Evolutionary conservation across 2,797 vertebrate genomes (phyloP), one percentile per base, ranked within the genome.

Genomic region (Yasuhikotakia modesta): DNA sequence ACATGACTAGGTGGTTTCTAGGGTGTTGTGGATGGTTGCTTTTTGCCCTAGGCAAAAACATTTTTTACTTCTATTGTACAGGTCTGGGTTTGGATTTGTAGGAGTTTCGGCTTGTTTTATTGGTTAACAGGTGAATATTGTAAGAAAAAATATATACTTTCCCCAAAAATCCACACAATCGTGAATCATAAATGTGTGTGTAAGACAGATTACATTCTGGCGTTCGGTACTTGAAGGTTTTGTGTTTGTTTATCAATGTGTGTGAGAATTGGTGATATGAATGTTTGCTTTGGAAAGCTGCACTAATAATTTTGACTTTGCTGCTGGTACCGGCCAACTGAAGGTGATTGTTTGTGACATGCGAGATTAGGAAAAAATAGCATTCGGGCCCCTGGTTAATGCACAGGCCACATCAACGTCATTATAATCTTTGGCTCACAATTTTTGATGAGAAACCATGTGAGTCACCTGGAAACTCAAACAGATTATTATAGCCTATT

Each of bases 261-360:
- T 63, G 4, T 5, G 16, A 17, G 58, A 16, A 32, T 7, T 61
- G 16, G 58, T 32, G 14, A 32, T 32, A 61, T 14, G 21, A 35
- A 43, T 58, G 46, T 8, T 11, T 22, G 63, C 13, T 27, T 70
- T 27, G 35, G 7, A 21, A 5, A n/a, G 45, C 21, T 11, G 45
- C 57, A 53, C 30, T 8, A 58, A n/a, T 50, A 64, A 64, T 24
- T 77, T 60, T 58, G 27, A 76, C 55, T 65, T 65, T 57, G 55
- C 73, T 73, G 63, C 70, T 60, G 13, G 19, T 58, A 48, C 21
- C 68, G 27, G 24, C 57, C 24, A 68, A 17, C 35, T 67, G 68
- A 68, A n/a, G 19, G 55, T 55, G 64, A 73, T 79, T 73, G 63
- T 69, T 77, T 70, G 30, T 70, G 81, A 58, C 55, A 50, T 22